Evolutionary conservation across 2,113 vertebrate species (phyloP), one percentile per base, ranked within the genome.

Genomic region (Callionymus lyra): DNA sequence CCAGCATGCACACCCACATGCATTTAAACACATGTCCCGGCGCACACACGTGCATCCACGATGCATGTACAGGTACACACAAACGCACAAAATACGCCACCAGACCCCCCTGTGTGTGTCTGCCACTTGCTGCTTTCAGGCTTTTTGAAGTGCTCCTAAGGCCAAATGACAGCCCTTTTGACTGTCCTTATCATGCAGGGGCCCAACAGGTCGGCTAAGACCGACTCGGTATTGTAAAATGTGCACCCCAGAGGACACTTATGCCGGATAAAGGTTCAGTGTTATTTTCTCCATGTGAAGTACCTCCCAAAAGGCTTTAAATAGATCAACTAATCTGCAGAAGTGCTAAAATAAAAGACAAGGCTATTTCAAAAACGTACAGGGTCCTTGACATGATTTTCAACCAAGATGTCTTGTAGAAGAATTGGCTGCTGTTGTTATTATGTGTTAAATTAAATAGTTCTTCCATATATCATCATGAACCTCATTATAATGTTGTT

Each of bases 101-200:
- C 52, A n/a, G 57, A 53, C 59, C 59, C 58, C 61, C 48, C n/a
- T n/a, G 42, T 53, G 61, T 49, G 61, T 41, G 40, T 64, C 44
- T 52, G 70, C 64, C 74, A 54, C 57, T 68, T 53, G 64, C 65
- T 49, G 72, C 63, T 49, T 48, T 59, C 8, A 62, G 56, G 50
- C 47, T 71, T 83, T 85, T 66, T 77, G 65, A 75, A 69, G 39
- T 64, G 63, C 40, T 74, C 71, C 77, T 77, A 64, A 68, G 60
- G 76, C 68, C 63, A 68, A 63, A 52, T 41, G 53, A 59, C 65
- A 63, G 67, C 63, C 65, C 75, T 73, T 27, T 78, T 75, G 59
- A 72, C 59, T 68, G 63, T 56, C 38, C 46, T 48, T 61, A 47
- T 71, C 67, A 63, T 51, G 71, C 53, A 58, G 76, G 40, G 73